Conservation (phyloP, 2,797 vertebrate species). For the Balearica regulorum region DNA sequence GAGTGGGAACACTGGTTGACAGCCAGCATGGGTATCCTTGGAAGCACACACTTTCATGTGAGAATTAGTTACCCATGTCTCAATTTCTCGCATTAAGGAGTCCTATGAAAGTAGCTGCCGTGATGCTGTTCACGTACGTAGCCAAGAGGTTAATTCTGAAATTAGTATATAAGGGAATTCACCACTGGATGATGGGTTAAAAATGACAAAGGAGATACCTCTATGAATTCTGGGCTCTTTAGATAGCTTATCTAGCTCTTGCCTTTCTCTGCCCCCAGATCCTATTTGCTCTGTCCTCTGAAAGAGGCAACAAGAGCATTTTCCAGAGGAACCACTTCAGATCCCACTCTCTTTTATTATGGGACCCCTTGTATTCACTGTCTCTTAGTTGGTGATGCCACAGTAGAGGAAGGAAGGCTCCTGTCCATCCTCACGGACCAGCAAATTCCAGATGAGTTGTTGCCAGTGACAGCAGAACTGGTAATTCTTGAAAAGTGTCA, state of each 20-base stretch:
- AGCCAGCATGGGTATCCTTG: not conserved
- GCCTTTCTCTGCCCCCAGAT: not conserved
- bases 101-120: not conserved
- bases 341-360: not conserved
- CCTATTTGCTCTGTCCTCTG: not conserved
- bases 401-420: not conserved
- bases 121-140: not conserved
- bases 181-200: not conserved
- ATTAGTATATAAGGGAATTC: not conserved
- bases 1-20: not conserved
- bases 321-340: not conserved
- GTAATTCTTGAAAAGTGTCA: not conserved
- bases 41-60: not conserved
- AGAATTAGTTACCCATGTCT: not conserved
- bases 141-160: not conserved
- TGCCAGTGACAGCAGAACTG: not conserved
- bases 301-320: not conserved
- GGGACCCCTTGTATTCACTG: not conserved
- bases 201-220: not conserved
- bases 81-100: not conserved
- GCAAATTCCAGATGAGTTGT: not conserved
- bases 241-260: not conserved
- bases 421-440: not conserved
- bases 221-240: not conserved
- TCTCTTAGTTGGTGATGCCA: not conserved